Conservation (phyloP, 2,797 vertebrate species). For the Dallia pectoralis region DNA sequence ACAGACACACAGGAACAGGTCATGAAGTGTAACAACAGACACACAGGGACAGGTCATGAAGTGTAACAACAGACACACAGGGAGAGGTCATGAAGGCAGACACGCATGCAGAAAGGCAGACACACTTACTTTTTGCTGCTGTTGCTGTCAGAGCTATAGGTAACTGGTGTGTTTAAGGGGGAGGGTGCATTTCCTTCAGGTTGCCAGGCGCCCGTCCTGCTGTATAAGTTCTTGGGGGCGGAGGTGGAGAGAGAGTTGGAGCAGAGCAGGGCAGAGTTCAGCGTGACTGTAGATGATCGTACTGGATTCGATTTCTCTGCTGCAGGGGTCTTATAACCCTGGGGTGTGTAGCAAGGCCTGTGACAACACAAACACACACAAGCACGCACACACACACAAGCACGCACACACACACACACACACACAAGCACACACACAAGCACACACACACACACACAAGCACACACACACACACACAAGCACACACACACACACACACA, state of each 20-base stretch:
- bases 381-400: slow-evolving; percentile 3
- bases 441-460: slow-evolving; percentile 2
- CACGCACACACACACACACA: not conserved
- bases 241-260: slow-evolving; percentile 82
- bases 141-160: slow-evolving; percentile 60
- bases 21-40: not conserved
- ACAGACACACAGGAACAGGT: no score
- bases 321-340: slow-evolving; percentile 78
- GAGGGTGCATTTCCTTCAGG: slow-evolving; percentile 64
- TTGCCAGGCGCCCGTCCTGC: slow-evolving; percentile 73
- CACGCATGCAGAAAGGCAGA: not conserved
- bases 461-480: no score
- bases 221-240: slow-evolving; percentile 83
- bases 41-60: slow-evolving; percentile 9
- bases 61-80: not conserved
- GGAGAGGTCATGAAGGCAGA: not conserved
- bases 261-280: slow-evolving; percentile 67
- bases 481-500: slow-evolving; percentile 5
- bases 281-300: slow-evolving; percentile 62
- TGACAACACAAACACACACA: slow-evolving; percentile 24
- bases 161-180: slow-evolving; percentile 53
- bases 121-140: slow-evolving; percentile 66
- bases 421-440: slow-evolving; percentile 8
- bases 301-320: slow-evolving; percentile 68
- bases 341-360: slow-evolving; percentile 77